A percentile compares a stretch with the other conserved stretches of the same genome.
Conservation (phyloP, 2,797 vertebrate genomes). For the Paguma larvata region DNA sequence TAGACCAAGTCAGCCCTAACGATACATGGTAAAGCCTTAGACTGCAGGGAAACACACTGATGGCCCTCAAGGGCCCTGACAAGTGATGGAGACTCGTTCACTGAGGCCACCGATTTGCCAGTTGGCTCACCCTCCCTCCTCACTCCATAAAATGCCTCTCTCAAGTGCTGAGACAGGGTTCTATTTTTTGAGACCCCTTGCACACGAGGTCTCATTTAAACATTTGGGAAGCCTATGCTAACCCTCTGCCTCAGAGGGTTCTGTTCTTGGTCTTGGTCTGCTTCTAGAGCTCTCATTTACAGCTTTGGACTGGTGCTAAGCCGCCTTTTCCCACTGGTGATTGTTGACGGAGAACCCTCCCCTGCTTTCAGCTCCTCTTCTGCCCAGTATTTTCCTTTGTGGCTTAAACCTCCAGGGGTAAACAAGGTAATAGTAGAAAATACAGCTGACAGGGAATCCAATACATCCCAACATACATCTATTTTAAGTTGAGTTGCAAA, state of each 20-base stretch:
- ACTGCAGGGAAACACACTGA: not conserved
- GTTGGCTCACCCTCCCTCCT: not conserved
- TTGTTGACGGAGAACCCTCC: not conserved
- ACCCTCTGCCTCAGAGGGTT: not conserved
- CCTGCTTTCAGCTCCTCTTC: not conserved
- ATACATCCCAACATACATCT: not conserved
- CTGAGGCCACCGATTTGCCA: not conserved
- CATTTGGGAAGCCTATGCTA: not conserved
- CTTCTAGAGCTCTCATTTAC: not conserved
- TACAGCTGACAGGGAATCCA: not conserved
- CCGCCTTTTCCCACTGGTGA: not conserved
- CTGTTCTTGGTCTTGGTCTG: not conserved
- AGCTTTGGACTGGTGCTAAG: not conserved
- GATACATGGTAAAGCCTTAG: not conserved
- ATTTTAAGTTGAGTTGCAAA: not conserved
- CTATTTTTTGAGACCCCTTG: not conserved
- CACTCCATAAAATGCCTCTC: not conserved
- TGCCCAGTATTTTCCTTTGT: not conserved
- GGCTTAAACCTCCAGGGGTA: not conserved
- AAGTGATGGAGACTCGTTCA: not conserved
- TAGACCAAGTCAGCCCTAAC: not conserved
- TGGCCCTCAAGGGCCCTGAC: not conserved
- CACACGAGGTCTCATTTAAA: not conserved
- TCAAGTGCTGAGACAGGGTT: not conserved
- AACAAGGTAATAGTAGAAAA: not conserved